These are phyloP conservation scores for Drosophila leontia DNA, from an alignment of 1,140 invertebrate species.

Conservation along the genomic window DNA sequence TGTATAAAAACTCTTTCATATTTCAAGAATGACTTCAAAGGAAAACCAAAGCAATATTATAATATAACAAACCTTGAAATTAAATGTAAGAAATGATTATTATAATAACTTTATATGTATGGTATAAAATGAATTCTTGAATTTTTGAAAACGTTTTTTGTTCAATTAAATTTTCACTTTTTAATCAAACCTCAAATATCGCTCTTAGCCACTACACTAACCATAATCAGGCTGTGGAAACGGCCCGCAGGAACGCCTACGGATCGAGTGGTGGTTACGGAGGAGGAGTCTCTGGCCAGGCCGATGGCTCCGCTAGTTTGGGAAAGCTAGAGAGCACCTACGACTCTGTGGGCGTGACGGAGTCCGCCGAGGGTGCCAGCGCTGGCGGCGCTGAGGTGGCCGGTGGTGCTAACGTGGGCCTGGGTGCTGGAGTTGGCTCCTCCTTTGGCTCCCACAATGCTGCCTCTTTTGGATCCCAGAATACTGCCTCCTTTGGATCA, in stretches of 20 bases:
- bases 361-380: conserved; percentile 30
- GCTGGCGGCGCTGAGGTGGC: conserved; percentile 17
- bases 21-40: neutral
- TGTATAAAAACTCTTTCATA: neutral
- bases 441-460: neutral
- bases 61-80: too few species aligned
- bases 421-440: conserved; percentile 13
- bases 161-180: neutral
- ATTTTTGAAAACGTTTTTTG: too few species aligned
- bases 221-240: conserved; percentile 71
- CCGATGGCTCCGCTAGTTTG: conserved; percentile 25
- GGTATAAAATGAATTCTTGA: neutral
- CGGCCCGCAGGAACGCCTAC: conserved; percentile 62
- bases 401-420: conserved; percentile 6
- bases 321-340: conserved; percentile 73
- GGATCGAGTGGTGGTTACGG: conserved; percentile 18
- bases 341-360: conserved; percentile 64
- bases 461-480: conserved; percentile 40
- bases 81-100: too few species aligned
- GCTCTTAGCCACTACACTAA: conserved; percentile 61
- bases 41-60: neutral
- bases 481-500: conserved; percentile 30
- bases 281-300: conserved; percentile 18
- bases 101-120: neutral
- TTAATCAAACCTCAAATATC: neutral